These are phyloP conservation scores for Coluber constrictor DNA, from an alignment of 2,797 vertebrate species.

Conservation along the genomic window DNA sequence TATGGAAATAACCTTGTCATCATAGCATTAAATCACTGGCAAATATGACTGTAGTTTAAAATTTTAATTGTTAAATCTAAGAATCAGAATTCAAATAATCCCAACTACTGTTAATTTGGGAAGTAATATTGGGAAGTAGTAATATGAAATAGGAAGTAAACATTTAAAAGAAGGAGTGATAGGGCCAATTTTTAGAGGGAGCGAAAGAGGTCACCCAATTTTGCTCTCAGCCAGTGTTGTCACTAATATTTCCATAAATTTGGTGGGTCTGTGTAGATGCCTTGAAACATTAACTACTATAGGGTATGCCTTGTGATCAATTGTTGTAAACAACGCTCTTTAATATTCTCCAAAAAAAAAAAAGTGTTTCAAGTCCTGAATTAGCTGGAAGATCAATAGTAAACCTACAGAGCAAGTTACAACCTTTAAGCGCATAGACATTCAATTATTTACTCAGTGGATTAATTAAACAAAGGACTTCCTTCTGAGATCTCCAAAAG, in stretches of 20 bases:
- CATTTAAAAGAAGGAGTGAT: background rate
- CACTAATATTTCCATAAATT: background rate
- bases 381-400: background rate
- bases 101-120: background rate
- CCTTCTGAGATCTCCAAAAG: background rate
- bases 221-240: background rate
- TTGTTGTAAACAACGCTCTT: background rate
- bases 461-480: background rate
- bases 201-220: background rate
- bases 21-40: background rate
- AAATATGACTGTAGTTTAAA: background rate
- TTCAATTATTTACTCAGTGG: background rate
- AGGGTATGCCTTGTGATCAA: background rate
- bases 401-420: background rate
- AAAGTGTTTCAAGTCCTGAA: background rate
- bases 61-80: background rate
- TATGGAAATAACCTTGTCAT: background rate
- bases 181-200: background rate
- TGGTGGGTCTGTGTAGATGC: background rate
- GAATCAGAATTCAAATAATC: background rate
- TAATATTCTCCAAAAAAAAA: background rate
- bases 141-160: background rate
- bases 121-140: background rate
- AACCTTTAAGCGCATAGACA: background rate
- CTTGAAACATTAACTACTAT: background rate